Conservation (phyloP, 2,888 invertebrate species). For the Plebejus anna region DNA sequence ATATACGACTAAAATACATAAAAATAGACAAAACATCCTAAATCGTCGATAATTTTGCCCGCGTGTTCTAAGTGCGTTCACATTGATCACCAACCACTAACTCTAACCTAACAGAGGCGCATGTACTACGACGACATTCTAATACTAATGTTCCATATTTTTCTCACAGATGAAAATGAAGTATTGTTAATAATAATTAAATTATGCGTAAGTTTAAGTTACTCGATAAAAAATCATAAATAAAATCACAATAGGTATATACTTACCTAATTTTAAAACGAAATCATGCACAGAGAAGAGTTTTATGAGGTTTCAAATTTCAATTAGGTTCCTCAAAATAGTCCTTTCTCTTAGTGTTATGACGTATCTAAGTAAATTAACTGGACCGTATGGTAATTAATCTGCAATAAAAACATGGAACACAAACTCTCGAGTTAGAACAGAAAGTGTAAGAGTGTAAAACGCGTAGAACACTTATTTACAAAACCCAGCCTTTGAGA, state of each 20-base stretch:
- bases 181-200: neutral
- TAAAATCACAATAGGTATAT: no score
- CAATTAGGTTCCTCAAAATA: no score
- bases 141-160: constrained; percentile 36
- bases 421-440: constrained; percentile 43
- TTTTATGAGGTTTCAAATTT: no score
- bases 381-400: no score
- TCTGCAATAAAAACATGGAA: constrained; percentile 43
- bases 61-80: constrained; percentile 60
- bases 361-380: no score
- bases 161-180: constrained; percentile 15
- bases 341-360: no score
- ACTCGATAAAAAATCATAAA: no score
- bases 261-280: no score
- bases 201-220: neutral
- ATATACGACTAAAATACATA: no score
- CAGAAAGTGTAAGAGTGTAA: constrained; percentile 64
- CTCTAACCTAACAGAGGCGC: constrained; percentile 64
- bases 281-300: no score
- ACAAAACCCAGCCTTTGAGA: constrained; percentile 78
- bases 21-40: constrained; percentile 14
- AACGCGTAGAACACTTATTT: constrained; percentile 73
- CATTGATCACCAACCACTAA: constrained; percentile 62
- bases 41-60: constrained; percentile 36
- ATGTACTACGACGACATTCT: constrained; percentile 52